Percentiles rank a stretch among this genome's conserved stretches.
Evolutionary conservation across 2,888 invertebrate species (phyloP).

Genomic region (Papilio protenor): DNA sequence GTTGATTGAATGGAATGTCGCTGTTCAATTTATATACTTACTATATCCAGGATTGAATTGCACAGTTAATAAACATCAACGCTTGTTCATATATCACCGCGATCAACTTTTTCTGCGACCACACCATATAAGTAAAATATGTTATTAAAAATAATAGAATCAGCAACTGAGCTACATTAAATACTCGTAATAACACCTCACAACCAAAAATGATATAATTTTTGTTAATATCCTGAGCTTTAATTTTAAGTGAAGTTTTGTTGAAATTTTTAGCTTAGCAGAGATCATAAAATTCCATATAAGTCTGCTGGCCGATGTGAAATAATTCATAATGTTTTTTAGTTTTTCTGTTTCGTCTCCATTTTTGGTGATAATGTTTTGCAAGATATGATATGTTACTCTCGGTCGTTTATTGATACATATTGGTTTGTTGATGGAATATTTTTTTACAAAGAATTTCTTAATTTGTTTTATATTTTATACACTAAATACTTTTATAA

Average conservation of each 20-base stretch:
- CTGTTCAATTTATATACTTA: conserved; percentile 35
- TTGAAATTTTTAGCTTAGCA: conserved; percentile 41
- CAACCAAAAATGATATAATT: conserved; percentile 42
- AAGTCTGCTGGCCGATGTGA: conserved; percentile 32
- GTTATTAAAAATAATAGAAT: conserved; percentile 44
- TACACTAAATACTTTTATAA: neutral
- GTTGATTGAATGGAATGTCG: conserved; percentile 8
- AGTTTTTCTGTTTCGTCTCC: conserved; percentile 32
- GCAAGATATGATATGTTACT: conserved; percentile 38
- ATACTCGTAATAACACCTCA: conserved; percentile 40
- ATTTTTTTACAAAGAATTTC: conserved; percentile 8
- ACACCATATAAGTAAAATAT: conserved; percentile 41
- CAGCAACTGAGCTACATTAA: conserved; percentile 36
- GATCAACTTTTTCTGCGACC: conserved; percentile 27
- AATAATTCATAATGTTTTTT: conserved; percentile 38
- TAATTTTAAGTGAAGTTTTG: conserved; percentile 41
- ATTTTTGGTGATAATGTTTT: conserved; percentile 33
- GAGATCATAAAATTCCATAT: conserved; percentile 38
- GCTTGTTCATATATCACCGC: conserved; percentile 24
- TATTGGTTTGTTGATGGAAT: conserved; percentile 15
- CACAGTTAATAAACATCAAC: conserved; percentile 26
- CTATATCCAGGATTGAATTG: conserved; percentile 4
- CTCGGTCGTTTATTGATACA: conserved; percentile 20
- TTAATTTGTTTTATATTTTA: conserved; percentile 2
- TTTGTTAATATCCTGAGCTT: conserved; percentile 38